These are phyloP conservation scores for Montipora efflorescens DNA, from an alignment of 64 coral and sea anemone genomes.

Conservation along the genomic window DNA sequence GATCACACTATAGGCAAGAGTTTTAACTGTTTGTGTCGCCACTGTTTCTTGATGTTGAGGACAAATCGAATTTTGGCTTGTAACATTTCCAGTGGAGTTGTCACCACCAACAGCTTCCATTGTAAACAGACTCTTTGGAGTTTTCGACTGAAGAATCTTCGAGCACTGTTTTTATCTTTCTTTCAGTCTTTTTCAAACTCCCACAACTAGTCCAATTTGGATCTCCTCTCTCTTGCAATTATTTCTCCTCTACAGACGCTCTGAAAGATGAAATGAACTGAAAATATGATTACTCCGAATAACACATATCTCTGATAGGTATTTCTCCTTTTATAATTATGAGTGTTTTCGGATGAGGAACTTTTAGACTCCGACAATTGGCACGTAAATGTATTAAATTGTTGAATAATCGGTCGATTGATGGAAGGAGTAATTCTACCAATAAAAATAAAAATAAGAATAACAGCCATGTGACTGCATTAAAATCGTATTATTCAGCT, in stretches of 20 bases:
- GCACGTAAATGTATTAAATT: no score
- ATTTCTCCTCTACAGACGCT: not conserved
- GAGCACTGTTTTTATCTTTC: not conserved
- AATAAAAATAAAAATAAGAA: no score
- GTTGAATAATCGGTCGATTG: no score
- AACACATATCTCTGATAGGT: not conserved
- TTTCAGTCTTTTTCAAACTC: not conserved
- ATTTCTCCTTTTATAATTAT: no score
- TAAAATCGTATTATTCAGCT: no score
- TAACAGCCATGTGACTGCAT: no score
- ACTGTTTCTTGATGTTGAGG: slow-evolving; percentile 42
- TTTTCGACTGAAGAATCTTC: not conserved
- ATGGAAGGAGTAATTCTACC: no score
- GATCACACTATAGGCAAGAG: slow-evolving; percentile 64
- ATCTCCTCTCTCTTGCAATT: not conserved
- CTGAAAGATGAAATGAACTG: not conserved
- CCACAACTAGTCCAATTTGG: not conserved
- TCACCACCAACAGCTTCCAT: not conserved
- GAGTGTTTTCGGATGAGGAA: no score
- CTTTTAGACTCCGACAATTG: no score
- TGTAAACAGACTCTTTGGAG: not conserved
- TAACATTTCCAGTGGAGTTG: slow-evolving; percentile 21
- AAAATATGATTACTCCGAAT: not conserved
- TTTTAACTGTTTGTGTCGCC: slow-evolving; percentile 59
- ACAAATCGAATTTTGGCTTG: not conserved